Percentiles rank a stretch among this genome's conserved stretches.
Evolutionary conservation across 2,113 vertebrate genomes (phyloP).

Genomic region (Chaenogobius annularis): DNA sequence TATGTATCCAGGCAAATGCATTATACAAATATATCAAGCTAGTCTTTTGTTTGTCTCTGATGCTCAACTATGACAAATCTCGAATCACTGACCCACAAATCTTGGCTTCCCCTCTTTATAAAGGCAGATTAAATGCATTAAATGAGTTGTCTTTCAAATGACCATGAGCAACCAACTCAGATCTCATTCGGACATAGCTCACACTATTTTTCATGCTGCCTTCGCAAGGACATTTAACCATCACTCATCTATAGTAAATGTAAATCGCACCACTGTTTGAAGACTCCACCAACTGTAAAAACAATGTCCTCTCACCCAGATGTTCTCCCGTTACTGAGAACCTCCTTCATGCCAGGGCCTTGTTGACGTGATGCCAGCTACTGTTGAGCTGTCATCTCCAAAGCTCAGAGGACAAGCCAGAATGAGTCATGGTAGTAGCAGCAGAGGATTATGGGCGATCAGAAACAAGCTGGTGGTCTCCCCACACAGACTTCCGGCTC

Average conservation of each 20-base stretch:
- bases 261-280: not conserved
- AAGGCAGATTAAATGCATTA: too few relatives aligned
- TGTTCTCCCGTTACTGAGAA: slow-evolving; percentile 15
- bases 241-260: not conserved
- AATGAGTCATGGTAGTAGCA: slow-evolving; percentile 29
- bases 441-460: slow-evolving; percentile 35
- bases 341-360: slow-evolving; percentile 10
- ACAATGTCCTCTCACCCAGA: slow-evolving; percentile 8
- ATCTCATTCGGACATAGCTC: not conserved
- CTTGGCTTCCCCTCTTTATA: too few relatives aligned
- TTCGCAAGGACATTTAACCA: not conserved
- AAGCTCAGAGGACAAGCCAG: slow-evolving; percentile 38
- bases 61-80: too few relatives aligned
- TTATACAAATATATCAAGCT: too few relatives aligned
- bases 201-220: not conserved
- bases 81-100: too few relatives aligned
- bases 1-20: too few relatives aligned
- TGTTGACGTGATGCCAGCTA: slow-evolving; percentile 29
- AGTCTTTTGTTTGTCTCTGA: too few relatives aligned
- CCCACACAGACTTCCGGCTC: slow-evolving; percentile 45
- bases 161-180: not conserved
- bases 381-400: slow-evolving; percentile 43
- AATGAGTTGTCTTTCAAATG: too few relatives aligned
- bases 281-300: slow-evolving; percentile 7
- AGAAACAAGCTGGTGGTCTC: slow-evolving; percentile 38